Evolutionary conservation across 2,888 invertebrate genomes (phyloP).

Genomic region (Philopedon plagiatum): DNA sequence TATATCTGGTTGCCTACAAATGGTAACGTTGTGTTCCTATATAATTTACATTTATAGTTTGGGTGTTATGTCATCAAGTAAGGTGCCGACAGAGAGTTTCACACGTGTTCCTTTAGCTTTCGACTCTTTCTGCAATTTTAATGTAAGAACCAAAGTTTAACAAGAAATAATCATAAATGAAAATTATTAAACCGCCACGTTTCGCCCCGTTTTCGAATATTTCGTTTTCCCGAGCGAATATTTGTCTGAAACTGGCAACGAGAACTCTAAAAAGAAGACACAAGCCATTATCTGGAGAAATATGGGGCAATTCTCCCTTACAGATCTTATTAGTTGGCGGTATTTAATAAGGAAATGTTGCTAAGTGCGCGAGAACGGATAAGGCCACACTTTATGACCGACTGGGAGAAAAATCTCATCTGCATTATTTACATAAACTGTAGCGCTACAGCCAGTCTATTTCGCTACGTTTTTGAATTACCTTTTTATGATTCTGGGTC

Average conservation of each 20-base stretch:
- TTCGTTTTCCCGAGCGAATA: constrained; percentile 46
- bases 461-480: constrained; percentile 40
- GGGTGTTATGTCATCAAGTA: too few species aligned
- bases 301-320: constrained; percentile 58
- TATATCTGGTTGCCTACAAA: too few species aligned
- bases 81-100: too few species aligned
- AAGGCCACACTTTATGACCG: constrained; percentile 66
- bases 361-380: constrained; percentile 66
- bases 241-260: constrained; percentile 50
- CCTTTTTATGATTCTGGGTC: constrained; percentile 33
- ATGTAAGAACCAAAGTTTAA: constrained; percentile 39
- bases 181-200: constrained; percentile 47
- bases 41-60: too few species aligned
- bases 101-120: too few species aligned
- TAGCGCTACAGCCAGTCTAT: constrained; percentile 32
- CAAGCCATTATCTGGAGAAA: constrained; percentile 56
- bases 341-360: constrained; percentile 69
- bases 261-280: constrained; percentile 52
- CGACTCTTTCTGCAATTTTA: constrained; percentile 19
- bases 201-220: constrained; percentile 39
- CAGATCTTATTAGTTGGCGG: constrained; percentile 67
- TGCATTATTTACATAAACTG: constrained; percentile 70
- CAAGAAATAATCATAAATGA: constrained; percentile 48
- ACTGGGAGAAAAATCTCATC: constrained; percentile 69
- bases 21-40: too few species aligned